phyloP scores from a whole-genome alignment of 2,113 vertebrate species.

The Pitta sordida region DNA sequence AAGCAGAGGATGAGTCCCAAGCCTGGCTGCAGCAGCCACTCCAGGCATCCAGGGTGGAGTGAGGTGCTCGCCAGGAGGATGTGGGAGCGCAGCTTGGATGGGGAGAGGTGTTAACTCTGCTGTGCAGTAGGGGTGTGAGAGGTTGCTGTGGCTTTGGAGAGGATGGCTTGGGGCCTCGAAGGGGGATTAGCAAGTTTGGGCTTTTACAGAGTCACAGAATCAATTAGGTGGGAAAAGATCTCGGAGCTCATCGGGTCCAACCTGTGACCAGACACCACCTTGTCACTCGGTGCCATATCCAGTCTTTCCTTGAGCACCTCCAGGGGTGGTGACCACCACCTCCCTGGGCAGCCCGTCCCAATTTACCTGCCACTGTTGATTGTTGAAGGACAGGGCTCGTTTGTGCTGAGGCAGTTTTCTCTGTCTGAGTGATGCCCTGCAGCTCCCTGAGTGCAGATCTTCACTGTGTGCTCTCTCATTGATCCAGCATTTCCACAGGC shows the following conservation, averaged over 20 bases:
- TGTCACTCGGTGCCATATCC: not conserved
- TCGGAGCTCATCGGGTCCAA: not conserved
- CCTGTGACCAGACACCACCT: not conserved
- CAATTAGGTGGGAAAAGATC: not conserved
- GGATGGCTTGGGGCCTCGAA: not conserved
- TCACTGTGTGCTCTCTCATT: accelerated
- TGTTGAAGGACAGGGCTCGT: not conserved
- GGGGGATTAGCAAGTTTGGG: not conserved
- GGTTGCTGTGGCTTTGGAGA: not conserved
- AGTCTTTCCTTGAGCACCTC: not conserved
- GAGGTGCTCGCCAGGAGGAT: accelerated
- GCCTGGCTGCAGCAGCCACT: not conserved
- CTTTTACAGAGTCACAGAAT: not conserved
- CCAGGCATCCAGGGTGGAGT: not conserved
- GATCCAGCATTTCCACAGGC: not conserved
- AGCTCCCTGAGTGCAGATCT: not conserved
- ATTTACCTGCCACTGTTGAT: not conserved
- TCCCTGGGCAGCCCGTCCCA: not conserved
- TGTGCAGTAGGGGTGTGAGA: not conserved
- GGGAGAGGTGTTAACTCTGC: not conserved
- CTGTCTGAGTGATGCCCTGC: not conserved
- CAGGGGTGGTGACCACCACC: accelerated
- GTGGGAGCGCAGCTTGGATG: not conserved
- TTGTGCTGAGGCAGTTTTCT: not conserved
- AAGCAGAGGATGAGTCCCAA: not conserved